Evolutionary conservation across 2,113 vertebrate species (phyloP), one percentile per base, ranked within the genome.

Genomic region (Pterophyllum scalare): DNA sequence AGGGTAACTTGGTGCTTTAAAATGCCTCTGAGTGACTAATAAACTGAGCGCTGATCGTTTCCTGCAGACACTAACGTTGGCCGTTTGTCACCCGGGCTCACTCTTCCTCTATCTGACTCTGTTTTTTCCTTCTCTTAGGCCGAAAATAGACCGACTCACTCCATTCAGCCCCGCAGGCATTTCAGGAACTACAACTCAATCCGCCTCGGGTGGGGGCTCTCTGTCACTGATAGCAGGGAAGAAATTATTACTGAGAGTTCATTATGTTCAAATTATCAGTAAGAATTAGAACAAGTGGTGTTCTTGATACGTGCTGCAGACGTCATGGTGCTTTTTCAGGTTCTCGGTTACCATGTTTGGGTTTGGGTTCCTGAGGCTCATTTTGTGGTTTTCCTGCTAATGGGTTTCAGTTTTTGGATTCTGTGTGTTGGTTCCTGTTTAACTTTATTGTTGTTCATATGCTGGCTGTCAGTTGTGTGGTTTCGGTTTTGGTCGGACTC

Each of bases 71-170:
- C 22, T 2, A 38, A 77, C 60, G 33, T 8, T 15, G 13, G 9
- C 61, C 17, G 81, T 79, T 83, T 43, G 59, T 67, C 85, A 58
- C 40, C 28, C 38, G 40, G 19, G 56, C 60, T 74, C 80, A 62
- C 76, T 76, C 54, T 54, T 19, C 59, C 58, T 56, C 59, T 65
- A 33, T 49, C 80, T 59, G 56, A 70, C 80, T 77, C 70, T 82
- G 31, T n/a, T 35, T 61, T 78, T 56, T 67, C 49, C 31, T 65
- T 83, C 54, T 77, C 75, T 67, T 9, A 72, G 5, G 88, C 90
- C 87, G 54, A 79, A 94, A 95, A 94, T 94, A 95, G 90, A 70
- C 70, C 2, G 58, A 78, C 85, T 84, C 72, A 74, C 75, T 77
- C 43, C 79, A 83, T 88, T 86, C 84, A 79, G 28, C 86, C 80